Evolutionary conservation across 2,113 vertebrate species (phyloP).

Genomic region (Oryzias javanicus): DNA sequence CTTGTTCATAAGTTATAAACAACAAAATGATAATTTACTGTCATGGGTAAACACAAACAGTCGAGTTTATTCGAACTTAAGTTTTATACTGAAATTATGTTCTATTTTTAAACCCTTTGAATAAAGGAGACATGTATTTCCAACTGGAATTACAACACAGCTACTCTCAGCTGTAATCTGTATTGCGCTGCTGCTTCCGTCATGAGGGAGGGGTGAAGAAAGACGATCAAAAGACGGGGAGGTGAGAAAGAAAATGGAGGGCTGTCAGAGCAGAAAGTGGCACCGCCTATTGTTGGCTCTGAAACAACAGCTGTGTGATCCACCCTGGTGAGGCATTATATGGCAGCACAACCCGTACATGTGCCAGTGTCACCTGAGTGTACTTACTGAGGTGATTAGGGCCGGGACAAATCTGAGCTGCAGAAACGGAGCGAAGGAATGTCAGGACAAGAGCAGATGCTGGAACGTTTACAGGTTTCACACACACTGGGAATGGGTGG

Average conservation of each 20-base stretch:
- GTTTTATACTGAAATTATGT: conserved; percentile 15
- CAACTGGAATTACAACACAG: neutral
- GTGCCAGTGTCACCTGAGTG: neutral
- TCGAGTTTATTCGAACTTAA: conserved; percentile 29
- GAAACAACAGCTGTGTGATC: conserved; percentile 38
- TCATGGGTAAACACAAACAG: conserved; percentile 2
- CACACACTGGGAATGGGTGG: neutral
- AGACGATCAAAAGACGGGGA: neutral
- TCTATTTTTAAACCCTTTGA: too few species aligned
- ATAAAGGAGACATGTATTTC: too few species aligned
- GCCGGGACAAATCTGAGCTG: conserved; percentile 4
- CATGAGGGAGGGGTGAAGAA: conserved; percentile 14
- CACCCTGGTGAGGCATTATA: conserved; percentile 16
- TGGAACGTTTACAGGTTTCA: conserved; percentile 10
- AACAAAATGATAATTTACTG: conserved; percentile 7
- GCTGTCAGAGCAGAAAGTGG: conserved; percentile 38
- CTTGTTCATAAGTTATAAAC: conserved; percentile 16
- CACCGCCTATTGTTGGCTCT: conserved; percentile 29
- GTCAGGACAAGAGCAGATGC: neutral
- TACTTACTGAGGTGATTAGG: neutral
- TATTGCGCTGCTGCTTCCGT: conserved; percentile 16
- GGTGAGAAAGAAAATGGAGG: conserved; percentile 20
- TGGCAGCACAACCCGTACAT: neutral
- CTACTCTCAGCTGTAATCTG: conserved; percentile 14
- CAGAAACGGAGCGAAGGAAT: neutral